Evolutionary conservation across 2,797 vertebrate species (phyloP).

Genomic region (Pachyuromys duprasi): DNA sequence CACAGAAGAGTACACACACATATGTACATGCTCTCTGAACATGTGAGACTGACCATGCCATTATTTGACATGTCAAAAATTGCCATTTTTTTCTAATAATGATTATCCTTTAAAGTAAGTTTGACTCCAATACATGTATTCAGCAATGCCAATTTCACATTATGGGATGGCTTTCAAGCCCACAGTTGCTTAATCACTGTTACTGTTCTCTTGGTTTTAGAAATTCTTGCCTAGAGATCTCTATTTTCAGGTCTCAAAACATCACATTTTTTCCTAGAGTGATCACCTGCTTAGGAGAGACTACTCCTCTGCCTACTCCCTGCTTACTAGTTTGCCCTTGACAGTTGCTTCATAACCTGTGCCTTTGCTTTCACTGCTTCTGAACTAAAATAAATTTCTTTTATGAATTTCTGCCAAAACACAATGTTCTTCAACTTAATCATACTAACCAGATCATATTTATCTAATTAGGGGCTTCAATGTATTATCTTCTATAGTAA

Average conservation of each 20-base stretch:
- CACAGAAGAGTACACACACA: neutral
- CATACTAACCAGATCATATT: neutral
- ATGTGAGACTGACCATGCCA: neutral
- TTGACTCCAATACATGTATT: neutral
- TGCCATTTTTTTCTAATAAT: neutral
- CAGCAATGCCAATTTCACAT: neutral
- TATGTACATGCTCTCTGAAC: neutral
- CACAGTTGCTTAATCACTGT: neutral
- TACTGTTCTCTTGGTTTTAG: neutral
- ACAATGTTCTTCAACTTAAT: conserved; percentile 34
- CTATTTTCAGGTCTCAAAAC: conserved; percentile 17
- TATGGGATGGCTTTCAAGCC: neutral
- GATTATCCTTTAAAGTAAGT: conserved; percentile 36
- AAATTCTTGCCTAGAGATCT: neutral
- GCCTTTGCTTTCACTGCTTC: neutral
- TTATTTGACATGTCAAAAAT: neutral
- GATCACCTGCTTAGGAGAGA: neutral
- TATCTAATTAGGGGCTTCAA: neutral
- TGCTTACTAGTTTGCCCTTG: neutral
- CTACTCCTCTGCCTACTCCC: neutral
- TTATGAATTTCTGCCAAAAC: neutral
- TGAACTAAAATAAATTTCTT: neutral
- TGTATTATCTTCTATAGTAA: neutral
- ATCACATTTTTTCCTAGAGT: neutral
- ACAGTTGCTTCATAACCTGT: neutral